Percentiles rank a stretch among this genome's conserved stretches.
phyloP scores from a whole-genome alignment of 2,113 vertebrate genomes.

The Rynchops niger region DNA sequence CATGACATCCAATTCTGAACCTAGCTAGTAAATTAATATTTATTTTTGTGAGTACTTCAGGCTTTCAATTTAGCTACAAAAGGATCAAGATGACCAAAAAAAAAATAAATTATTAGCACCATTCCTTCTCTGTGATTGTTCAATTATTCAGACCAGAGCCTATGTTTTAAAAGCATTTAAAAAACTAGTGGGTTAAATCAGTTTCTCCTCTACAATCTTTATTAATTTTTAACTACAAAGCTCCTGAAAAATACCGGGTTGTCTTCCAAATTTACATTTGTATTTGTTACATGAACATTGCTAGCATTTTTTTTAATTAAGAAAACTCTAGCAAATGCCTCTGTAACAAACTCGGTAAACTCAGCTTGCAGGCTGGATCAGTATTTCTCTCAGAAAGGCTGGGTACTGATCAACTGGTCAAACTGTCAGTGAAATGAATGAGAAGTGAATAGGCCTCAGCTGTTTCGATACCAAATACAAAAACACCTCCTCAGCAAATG shows the following conservation, averaged over 20 bases:
- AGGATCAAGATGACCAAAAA: background rate
- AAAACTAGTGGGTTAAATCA: background rate
- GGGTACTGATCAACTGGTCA: background rate
- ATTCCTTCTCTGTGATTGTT: background rate
- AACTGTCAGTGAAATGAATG: background rate
- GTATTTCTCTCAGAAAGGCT: background rate
- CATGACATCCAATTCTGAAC: background rate
- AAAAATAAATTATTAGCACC: background rate
- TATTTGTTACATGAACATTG: background rate
- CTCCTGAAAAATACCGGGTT: background rate
- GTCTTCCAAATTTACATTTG: background rate
- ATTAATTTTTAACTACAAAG: background rate
- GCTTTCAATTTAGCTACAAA: background rate
- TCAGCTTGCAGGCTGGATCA: background rate
- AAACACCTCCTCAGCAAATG: background rate
- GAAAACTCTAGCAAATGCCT: background rate
- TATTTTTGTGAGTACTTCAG: background rate
- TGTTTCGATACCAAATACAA: background rate
- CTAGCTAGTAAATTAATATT: background rate
- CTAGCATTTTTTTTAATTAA: background rate
- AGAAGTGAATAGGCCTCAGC: background rate
- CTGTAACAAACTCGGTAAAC: background rate
- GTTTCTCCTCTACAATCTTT: background rate
- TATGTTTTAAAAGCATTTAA: background rate
- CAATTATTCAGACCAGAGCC: background rate